Conservation (phyloP, 2,888 invertebrate genomes). For the Mactromeris polynyma region DNA sequence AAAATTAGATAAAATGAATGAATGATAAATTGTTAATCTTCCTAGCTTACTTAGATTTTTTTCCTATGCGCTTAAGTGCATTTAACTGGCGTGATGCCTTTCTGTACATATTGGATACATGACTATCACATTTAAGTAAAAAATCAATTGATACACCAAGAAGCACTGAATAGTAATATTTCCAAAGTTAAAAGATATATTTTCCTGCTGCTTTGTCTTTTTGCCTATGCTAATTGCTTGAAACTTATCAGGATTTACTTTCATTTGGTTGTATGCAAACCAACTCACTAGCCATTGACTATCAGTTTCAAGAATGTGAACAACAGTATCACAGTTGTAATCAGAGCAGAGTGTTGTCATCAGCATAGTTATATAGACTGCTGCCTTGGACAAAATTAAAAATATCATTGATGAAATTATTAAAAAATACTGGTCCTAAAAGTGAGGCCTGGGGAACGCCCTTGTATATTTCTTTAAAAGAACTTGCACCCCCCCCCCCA, state of each 20-base stretch:
- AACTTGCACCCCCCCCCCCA: not conserved
- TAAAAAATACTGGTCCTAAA: conserved; percentile 40
- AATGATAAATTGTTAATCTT: too few relatives aligned
- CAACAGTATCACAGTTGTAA: not conserved
- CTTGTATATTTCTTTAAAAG: conserved; percentile 20
- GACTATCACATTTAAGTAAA: too few relatives aligned
- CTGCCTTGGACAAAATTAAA: conserved; percentile 19
- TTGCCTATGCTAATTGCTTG: conserved; percentile 39
- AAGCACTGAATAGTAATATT: too few relatives aligned
- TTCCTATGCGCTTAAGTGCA: too few relatives aligned
- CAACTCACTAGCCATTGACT: conserved; percentile 31
- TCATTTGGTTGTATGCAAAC: conserved; percentile 43
- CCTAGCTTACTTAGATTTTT: too few relatives aligned
- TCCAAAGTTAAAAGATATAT: too few relatives aligned
- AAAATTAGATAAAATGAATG: too few relatives aligned
- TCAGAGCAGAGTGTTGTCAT: conserved; percentile 36
- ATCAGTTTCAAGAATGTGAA: conserved; percentile 15
- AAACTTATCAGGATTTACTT: conserved; percentile 47
- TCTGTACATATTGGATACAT: too few relatives aligned
- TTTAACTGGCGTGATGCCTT: too few relatives aligned
- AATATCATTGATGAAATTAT: too few relatives aligned
- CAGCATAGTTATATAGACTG: conserved; percentile 44
- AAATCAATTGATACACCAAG: too few relatives aligned
- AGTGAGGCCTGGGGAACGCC: conserved; percentile 33
- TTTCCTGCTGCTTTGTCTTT: conserved; percentile 17